Evolutionary conservation across 1,140 invertebrate genomes (phyloP).

Genomic region (Akabosia matsudoensis): DNA sequence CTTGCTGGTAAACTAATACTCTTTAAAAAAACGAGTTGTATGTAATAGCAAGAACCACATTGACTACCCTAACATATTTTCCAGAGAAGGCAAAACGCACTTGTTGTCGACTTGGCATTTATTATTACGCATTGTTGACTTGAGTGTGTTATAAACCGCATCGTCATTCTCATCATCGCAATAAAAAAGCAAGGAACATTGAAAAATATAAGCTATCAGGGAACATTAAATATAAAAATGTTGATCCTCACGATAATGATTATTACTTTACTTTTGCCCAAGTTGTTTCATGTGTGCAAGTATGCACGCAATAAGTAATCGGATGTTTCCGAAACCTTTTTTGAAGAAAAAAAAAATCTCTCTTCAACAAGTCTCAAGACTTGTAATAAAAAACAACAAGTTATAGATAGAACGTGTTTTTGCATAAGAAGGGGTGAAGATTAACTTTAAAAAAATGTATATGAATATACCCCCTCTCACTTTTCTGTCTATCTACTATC

Average conservation of each 20-base stretch:
- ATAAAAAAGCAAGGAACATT: background rate
- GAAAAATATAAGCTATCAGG: background rate
- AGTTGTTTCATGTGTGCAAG: background rate
- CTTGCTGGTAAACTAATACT: background rate
- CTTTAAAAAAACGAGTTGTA: too few species aligned
- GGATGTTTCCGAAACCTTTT: too few species aligned
- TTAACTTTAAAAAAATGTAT: too few species aligned
- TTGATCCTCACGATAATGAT: background rate
- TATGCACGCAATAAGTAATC: too few species aligned
- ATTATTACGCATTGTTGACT: slow-evolving; percentile 8
- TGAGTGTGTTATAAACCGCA: background rate
- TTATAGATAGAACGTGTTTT: slow-evolving; percentile 11
- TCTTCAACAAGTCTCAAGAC: too few species aligned
- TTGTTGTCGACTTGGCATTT: slow-evolving; percentile 3
- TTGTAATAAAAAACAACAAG: too few species aligned
- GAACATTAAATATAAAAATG: background rate
- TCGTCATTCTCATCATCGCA: slow-evolving; percentile 1
- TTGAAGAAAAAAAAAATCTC: too few species aligned
- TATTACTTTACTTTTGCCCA: background rate
- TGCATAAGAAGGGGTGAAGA: slow-evolving; percentile 21
- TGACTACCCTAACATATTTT: background rate
- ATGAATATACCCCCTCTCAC: too few species aligned
- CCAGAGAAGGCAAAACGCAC: background rate
- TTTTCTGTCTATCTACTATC: background rate
- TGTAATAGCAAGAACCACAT: too few species aligned